Conservation (phyloP, 2,888 invertebrate genomes). For the Hirtodrosophila histrioides region DNA sequence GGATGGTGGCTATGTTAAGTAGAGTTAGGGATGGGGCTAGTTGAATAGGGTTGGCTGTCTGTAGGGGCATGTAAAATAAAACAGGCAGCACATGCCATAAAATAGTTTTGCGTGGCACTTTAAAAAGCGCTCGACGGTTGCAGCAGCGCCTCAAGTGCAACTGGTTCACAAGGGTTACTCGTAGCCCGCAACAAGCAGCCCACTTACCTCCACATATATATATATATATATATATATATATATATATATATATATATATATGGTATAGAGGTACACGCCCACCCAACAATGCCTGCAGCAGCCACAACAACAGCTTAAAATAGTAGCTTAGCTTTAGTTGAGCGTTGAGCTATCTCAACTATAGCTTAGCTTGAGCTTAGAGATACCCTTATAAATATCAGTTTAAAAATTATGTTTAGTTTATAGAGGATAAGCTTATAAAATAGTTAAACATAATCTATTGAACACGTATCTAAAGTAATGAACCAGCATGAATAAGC, state of each 20-base stretch:
- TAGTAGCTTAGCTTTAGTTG: slow-evolving; percentile 6
- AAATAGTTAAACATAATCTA: no score
- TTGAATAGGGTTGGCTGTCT: not conserved
- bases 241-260: no score
- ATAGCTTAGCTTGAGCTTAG: slow-evolving; percentile 12
- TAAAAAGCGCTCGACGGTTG: slow-evolving; percentile 46
- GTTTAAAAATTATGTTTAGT: no score
- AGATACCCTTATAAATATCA: slow-evolving; percentile 18
- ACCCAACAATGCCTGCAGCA: slow-evolving; percentile 41
- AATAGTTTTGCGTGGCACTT: slow-evolving; percentile 65
- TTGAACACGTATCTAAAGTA: no score
- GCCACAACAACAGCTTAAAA: slow-evolving; percentile 45
- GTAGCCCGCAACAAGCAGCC: slow-evolving; percentile 37
- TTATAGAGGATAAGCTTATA: no score
- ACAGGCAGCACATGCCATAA: slow-evolving; percentile 35
- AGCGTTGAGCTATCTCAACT: no score
- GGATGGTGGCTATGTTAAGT: not conserved
- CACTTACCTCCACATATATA: slow-evolving; percentile 5
- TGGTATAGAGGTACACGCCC: not conserved
- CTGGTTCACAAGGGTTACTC: slow-evolving; percentile 70
- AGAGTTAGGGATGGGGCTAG: not conserved
- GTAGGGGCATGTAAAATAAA: slow-evolving; percentile 11
- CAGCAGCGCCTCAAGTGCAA: slow-evolving; percentile 71
- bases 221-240: no score
- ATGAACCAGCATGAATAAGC: no score